These are phyloP conservation scores for Diabrotica undecimpunctata DNA, from an alignment of 1,140 invertebrate genomes.

Conservation along the genomic window DNA sequence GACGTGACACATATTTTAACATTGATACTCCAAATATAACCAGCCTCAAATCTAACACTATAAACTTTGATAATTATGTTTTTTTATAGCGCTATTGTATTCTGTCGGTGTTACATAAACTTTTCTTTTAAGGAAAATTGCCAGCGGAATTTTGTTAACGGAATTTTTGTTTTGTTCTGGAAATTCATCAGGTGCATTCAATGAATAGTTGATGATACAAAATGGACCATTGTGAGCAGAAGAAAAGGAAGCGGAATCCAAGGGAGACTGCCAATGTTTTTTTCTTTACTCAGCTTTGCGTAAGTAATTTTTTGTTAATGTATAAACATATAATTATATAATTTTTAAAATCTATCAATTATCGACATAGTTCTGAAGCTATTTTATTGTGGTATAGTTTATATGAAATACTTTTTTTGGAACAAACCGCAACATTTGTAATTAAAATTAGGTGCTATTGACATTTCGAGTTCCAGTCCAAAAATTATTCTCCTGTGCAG, in stretches of 20 bases:
- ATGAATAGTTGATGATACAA: not conserved
- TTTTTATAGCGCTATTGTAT: not conserved
- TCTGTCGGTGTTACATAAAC: not conserved
- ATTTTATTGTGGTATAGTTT: no score
- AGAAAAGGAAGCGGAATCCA: slow-evolving; percentile 25
- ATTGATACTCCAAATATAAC: slow-evolving; percentile 7
- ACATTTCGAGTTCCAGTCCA: no score
- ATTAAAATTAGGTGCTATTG: no score
- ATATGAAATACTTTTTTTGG: no score
- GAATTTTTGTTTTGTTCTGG: not conserved
- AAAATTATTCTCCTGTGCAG: no score
- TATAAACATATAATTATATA: no score
- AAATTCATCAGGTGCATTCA: not conserved
- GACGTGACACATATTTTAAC: not conserved
- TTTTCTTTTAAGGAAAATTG: not conserved
- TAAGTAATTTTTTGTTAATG: slow-evolving; percentile 14
- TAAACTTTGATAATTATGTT: not conserved
- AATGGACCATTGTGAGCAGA: slow-evolving; percentile 24
- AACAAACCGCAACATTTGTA: no score
- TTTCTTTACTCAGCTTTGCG: slow-evolving; percentile 28
- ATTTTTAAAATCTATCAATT: no score
- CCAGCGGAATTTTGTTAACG: not conserved
- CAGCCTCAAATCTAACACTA: not conserved
- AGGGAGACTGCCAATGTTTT: slow-evolving; percentile 27
- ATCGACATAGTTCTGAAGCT: no score